Conservation (phyloP, 2,797 vertebrate species). For the Periophthalmus magnuspinnatus region DNA sequence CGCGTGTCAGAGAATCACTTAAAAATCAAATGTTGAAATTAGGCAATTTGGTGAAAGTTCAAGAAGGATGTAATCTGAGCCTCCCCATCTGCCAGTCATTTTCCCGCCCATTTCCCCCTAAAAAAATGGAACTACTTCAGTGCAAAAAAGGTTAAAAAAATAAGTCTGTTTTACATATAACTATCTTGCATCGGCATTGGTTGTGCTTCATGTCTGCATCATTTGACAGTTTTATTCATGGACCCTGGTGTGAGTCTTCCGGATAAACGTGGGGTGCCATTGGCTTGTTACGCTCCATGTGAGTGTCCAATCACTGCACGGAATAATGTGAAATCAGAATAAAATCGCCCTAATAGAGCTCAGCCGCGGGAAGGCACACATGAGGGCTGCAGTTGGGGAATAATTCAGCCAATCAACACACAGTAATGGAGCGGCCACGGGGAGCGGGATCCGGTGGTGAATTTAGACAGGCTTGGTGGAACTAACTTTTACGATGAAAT, state of each 20-base stretch:
- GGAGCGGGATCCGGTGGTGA: constrained; percentile 37
- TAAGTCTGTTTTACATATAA: neutral
- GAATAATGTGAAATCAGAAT: constrained; percentile 31
- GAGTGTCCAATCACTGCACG: constrained; percentile 22
- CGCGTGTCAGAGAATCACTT: neutral
- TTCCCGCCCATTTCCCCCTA: neutral
- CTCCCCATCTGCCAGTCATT: neutral
- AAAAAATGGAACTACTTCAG: neutral
- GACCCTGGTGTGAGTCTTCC: constrained; percentile 13
- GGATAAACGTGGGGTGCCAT: constrained; percentile 17
- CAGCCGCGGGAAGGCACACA: constrained; percentile 23
- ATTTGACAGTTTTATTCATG: constrained; percentile 20
- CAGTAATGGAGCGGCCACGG: constrained; percentile 47
- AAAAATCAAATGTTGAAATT: neutral
- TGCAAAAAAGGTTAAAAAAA: neutral
- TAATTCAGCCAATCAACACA: constrained; percentile 45
- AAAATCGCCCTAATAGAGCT: constrained; percentile 42
- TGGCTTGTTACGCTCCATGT: constrained; percentile 22
- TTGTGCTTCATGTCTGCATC: constrained; percentile 20
- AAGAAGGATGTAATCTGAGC: constrained; percentile 5
- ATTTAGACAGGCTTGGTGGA: constrained; percentile 27
- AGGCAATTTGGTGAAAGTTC: constrained; percentile 2
- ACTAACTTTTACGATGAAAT: constrained; percentile 1
- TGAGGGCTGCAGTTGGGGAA: constrained; percentile 20
- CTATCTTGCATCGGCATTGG: neutral